Conservation (phyloP, 2,888 invertebrate species). For the Orchesella flavescens region DNA sequence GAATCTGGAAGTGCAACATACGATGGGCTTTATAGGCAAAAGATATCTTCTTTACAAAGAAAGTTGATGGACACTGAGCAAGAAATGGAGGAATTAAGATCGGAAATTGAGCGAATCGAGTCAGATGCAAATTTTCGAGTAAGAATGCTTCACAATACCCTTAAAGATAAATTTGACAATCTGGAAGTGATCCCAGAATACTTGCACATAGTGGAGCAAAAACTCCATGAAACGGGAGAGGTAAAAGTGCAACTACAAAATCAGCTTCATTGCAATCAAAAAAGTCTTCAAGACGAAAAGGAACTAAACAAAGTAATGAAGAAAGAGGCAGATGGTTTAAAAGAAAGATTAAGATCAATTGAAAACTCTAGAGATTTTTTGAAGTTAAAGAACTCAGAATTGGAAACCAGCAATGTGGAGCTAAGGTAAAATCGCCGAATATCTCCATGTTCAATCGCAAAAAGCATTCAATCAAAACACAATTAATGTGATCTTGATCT, state of each 20-base stretch:
- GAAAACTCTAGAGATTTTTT: slow-evolving; percentile 40
- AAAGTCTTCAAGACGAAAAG: background rate
- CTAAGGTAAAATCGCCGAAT: slow-evolving; percentile 32
- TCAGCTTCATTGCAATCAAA: slow-evolving; percentile 40
- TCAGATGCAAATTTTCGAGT: slow-evolving; percentile 68
- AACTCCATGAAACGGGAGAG: slow-evolving; percentile 38
- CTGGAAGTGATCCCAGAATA: slow-evolving; percentile 66
- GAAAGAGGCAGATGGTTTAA: slow-evolving; percentile 22
- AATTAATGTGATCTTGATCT: background rate
- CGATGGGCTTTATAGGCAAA: slow-evolving; percentile 24
- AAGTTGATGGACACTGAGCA: slow-evolving; percentile 67
- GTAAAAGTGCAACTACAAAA: slow-evolving; percentile 44
- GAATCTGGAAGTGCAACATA: background rate
- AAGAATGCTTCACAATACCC: slow-evolving; percentile 64
- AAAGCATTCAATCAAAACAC: too few relatives aligned
- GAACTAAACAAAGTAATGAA: background rate
- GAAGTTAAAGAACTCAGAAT: slow-evolving; percentile 34
- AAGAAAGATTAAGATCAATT: slow-evolving; percentile 22
- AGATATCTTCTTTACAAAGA: slow-evolving; percentile 55
- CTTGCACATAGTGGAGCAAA: slow-evolving; percentile 66
- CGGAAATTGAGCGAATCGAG: slow-evolving; percentile 68
- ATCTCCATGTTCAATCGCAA: background rate
- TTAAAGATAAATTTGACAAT: slow-evolving; percentile 69
- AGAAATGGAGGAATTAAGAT: slow-evolving; percentile 62
- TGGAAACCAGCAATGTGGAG: slow-evolving; percentile 41